Base-by-base conservation (phyloP, 2,797 vertebrate genomes). In the Pseudochromis fuscus region DNA sequence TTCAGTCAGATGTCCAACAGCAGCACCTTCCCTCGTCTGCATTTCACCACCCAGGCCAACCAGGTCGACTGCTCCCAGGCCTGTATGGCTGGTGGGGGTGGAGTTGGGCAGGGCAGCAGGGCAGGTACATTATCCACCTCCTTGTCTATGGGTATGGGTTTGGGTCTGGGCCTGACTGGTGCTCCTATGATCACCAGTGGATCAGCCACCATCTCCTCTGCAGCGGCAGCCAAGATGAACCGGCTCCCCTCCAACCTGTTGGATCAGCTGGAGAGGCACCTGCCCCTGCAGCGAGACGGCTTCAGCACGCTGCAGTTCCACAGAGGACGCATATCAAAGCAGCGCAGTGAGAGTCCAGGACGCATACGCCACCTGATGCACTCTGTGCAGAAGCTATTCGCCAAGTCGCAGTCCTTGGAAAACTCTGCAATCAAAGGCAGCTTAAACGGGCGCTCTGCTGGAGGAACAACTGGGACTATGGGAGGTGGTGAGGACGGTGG, bases 281-380 rank as follows among this genome's bases (percentile, higher is more conserved):
- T 99, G 73, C 98, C 98, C 0, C 94, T 98, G 78, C 97, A 98
- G 89, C 95, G 96, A 0, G 98, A 99, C 0, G 98, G 98, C 77
- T 99, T 99, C 91, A 98, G 97, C 84, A 99, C 98, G 0, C 95
- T 99, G 53, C 98, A 99, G 90, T 99, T 99, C 84, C 98, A 98
- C 49, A 92, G 97, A 9, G 65, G 94, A 84, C 23, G 93, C 0
- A 91, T 94, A 72, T 89, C 93, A 0, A 94, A 99, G 88, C 96
- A 97, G 81, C 95, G 98, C 13, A 97, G 96, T 0, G 98, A 99
- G 91, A 99, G 98, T 88, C 98, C 98, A 0, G 97, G 98, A 23
- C 95, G 96, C 49, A 99, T 99, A 75, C 97, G 98, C 37, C 97
- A 99, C 91, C 94, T 99, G 40, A 97, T 99, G 86, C 96, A 99